Percentiles rank a stretch among this genome's conserved stretches.
Evolutionary conservation across 2,888 invertebrate species (phyloP).

Genomic region (Drosophila picticornis): DNA sequence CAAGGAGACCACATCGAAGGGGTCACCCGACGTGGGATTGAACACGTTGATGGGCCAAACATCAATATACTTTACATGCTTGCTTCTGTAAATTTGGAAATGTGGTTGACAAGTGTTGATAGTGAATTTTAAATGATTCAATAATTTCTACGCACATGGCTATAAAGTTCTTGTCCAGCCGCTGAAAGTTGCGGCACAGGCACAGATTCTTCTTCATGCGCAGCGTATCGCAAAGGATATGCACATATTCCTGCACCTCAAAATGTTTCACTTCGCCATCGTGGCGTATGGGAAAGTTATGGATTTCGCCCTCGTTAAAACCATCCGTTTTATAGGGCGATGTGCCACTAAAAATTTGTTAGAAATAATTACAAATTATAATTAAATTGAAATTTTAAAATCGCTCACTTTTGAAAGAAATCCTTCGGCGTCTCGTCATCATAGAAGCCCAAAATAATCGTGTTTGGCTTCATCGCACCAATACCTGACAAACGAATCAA

Average conservation of each 20-base stretch:
- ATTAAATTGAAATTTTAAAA: not conserved
- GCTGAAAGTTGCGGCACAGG: conserved; percentile 95
- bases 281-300: conserved; percentile 87
- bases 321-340: conserved; percentile 88
- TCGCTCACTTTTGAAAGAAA: conserved; percentile 90
- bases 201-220: conserved; percentile 98
- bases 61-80: conserved; percentile 92
- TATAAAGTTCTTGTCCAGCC: conserved; percentile 91
- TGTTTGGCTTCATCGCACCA: conserved; percentile 99
- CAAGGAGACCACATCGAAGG: conserved; percentile 95
- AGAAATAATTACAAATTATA: not conserved
- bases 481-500: conserved; percentile 96
- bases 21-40: conserved; percentile 90
- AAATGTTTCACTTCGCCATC: conserved; percentile 85
- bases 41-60: conserved; percentile 99
- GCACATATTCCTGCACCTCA: conserved; percentile 90
- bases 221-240: conserved; percentile 94
- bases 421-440: conserved; percentile 91
- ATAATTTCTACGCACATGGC: conserved; percentile 87
- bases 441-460: conserved; percentile 97
- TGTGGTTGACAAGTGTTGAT: not conserved
- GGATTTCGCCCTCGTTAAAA: conserved; percentile 86
- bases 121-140: not conserved
- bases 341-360: conserved; percentile 82
- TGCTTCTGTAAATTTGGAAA: conserved; percentile 72